Evolutionary conservation across 2,888 invertebrate species (phyloP), one percentile per base, ranked within the genome.

Genomic region (Lasioglossum marginatum): DNA sequence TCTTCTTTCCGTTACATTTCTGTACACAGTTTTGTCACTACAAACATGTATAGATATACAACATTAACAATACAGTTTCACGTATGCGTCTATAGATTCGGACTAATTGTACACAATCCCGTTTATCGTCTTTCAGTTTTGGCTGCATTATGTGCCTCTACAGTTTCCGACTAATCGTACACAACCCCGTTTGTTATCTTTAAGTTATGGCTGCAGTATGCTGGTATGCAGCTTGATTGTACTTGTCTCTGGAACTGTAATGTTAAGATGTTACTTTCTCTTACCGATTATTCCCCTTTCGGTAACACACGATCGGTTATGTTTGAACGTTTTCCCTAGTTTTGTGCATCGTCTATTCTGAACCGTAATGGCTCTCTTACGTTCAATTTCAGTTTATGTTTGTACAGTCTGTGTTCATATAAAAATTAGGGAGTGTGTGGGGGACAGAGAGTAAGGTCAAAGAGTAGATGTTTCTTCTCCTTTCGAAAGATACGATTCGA

Each of bases 151-250:
- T 91, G 90, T 85, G 80, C 74, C 73, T 85, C 27, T 48, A 80
- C 52, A 74, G 73, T 87, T 79, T 79, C 77, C 87, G 78, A 88
- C 81, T 87, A 40, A 80, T 74, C 60, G 70, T 76, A 83, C 77
- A 79, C 84, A 70, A 31, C 45, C 74, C 74, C 34, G 43, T 68
- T 83, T 73, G 23, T 81, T 76, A 79, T 73, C 71, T 78, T 75
- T 90, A 80, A 81, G 87, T 91, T 87, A 83, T 91, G 91, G 91
- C 91, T 91, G 91, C 90, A 91, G 86, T 92, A 89, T 92, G 91
- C 87, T 92, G 85, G 83, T 91, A 89, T 91, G 90, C 91, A 91
- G 90, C 89, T 92, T 91, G 63, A 68, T 85, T 84, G 83, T 87
- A 86, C 31, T 79, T 88, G 81, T 90, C 76, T 85, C 78, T 88